phyloP scores from a whole-genome alignment of 2,888 invertebrate species.

The Sinohyriopsis cumingii region DNA sequence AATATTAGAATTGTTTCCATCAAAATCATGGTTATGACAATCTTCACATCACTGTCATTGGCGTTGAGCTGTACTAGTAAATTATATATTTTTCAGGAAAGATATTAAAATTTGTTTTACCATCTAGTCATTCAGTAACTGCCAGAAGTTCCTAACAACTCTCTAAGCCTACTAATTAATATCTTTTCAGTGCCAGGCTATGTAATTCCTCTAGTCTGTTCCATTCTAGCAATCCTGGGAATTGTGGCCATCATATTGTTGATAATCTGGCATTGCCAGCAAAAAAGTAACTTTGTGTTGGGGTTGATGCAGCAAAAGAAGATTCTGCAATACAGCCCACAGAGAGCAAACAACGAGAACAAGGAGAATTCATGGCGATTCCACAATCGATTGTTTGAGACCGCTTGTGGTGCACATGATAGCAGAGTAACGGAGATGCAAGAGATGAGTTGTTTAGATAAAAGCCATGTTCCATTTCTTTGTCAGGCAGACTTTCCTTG shows the following conservation, averaged over 20 bases:
- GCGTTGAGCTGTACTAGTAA: no score
- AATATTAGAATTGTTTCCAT: no score
- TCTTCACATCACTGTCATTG: no score
- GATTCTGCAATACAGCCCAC: constrained; percentile 55
- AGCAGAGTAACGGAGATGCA: constrained; percentile 73
- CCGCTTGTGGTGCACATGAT: constrained; percentile 72
- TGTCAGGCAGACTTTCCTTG: constrained; percentile 45
- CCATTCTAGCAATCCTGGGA: constrained; percentile 61
- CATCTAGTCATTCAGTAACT: no score
- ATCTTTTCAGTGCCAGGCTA: constrained; percentile 10
- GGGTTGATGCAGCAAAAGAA: constrained; percentile 70
- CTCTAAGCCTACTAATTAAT: no score
- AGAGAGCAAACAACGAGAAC: constrained; percentile 92
- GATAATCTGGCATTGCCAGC: constrained; percentile 74
- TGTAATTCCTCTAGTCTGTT: constrained; percentile 64
- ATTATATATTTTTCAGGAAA: no score
- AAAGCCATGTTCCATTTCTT: constrained; percentile 54
- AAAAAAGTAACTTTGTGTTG: constrained; percentile 69
- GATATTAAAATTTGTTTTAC: no score
- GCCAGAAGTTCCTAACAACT: no score
- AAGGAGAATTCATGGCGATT: constrained; percentile 87
- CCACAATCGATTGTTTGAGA: constrained; percentile 82
- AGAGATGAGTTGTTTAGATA: constrained; percentile 42
- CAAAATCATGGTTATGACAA: no score
- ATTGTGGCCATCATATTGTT: constrained; percentile 66